Conservation (phyloP, 2,113 vertebrate genomes). For the Chaetorhynchus papuensis region DNA sequence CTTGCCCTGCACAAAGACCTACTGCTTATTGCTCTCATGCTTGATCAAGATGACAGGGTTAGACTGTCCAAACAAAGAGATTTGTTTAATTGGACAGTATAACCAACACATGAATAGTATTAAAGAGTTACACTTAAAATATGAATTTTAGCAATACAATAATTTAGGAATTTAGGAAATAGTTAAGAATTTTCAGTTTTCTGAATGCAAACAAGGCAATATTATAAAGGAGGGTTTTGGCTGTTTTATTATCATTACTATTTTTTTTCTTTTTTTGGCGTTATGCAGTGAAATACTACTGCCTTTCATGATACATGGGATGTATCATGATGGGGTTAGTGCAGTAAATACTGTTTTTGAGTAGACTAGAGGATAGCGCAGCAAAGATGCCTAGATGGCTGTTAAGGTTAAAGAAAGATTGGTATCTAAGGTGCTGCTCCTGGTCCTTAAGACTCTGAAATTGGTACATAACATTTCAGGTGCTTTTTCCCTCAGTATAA, state of each 20-base stretch:
- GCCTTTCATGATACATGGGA: not conserved
- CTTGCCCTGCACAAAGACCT: not conserved
- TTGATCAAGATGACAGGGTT: not conserved
- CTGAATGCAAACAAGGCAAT: not conserved
- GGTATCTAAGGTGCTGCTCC: not conserved
- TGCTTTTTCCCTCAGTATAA: not conserved
- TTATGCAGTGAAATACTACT: not conserved
- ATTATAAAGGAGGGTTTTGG: rapidly evolving
- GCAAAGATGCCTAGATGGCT: not conserved
- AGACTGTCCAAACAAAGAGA: not conserved
- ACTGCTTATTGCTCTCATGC: not conserved
- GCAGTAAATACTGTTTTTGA: not conserved
- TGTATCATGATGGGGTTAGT: not conserved
- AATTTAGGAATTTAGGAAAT: not conserved
- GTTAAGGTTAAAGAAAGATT: not conserved
- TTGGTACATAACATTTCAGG: not conserved
- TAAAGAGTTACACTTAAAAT: not conserved
- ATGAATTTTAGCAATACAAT: not conserved
- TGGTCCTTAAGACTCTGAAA: not conserved
- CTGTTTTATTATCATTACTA: not conserved
- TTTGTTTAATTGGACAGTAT: not conserved
- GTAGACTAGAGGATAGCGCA: not conserved
- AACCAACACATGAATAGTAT: not conserved
- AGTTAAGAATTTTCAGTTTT: not conserved
- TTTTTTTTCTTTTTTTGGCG: not conserved